Evolutionary conservation across 2,113 vertebrate species (phyloP), one percentile per base, ranked within the genome.

Genomic region (Oryzias curvinotus): DNA sequence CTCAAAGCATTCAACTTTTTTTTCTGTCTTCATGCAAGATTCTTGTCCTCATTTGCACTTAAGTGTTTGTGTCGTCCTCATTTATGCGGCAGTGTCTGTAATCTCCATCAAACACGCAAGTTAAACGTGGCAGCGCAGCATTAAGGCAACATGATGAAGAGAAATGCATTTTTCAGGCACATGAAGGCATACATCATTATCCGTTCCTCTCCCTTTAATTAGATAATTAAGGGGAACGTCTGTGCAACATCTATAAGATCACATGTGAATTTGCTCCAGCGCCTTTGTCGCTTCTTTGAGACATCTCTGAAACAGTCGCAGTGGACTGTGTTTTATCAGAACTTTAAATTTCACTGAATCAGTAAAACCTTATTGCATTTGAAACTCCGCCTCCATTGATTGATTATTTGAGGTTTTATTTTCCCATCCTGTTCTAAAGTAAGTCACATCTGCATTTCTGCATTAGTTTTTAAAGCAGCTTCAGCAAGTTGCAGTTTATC

Each of bases 221-320:
- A 85, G 70, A 81, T 84, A 76, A 88, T 85, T 86, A 67, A 60
- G 75, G 81, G 74, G 79, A 86, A 3, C 83, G 88, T 87, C 68
- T 78, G 73, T 83, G 72, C 57, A 83, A 85, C 70, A 79, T 88
- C 72, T 78, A 75, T 62, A 75, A 62, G 71, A 81, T 76, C 73
- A 82, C 55, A 44, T 52, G 62, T 68, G 61, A 68, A 77, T 70
- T 66, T 75, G 18, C 52, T 69, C 10, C 66, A 17, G 19, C 51
- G 19, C 60, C 62, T 41, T 46, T 1, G 21, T 65, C 57, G 61
- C 52, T 52, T 74, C 46, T 52, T 68, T 52, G 51, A 64, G 44
- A 46, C 19, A 18, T 66, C 48, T 77, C 72, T 73, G 70, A 51
- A 71, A 46, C 58, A 69, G 44, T 63, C 65, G 63, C 52, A 28